These are phyloP conservation scores for Labroides dimidiatus DNA, from an alignment of 2,797 vertebrate species.

Conservation along the genomic window DNA sequence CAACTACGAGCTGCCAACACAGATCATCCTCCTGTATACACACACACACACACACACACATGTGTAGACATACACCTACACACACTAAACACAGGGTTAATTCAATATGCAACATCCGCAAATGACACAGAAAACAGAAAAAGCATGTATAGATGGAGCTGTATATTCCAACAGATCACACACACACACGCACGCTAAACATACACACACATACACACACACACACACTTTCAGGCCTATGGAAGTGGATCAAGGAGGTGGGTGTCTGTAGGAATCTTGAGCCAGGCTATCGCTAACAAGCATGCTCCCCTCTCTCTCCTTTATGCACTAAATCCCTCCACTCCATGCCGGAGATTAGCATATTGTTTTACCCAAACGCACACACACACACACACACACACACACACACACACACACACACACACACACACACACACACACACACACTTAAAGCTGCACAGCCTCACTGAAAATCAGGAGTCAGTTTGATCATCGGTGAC, in stretches of 20 bases:
- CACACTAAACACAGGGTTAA: conserved; percentile 27
- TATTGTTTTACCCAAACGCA: conserved; percentile 68
- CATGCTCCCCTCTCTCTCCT: conserved; percentile 77
- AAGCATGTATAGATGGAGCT: conserved; percentile 49
- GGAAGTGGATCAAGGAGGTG: conserved; percentile 83
- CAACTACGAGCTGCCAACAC: conserved; percentile 73
- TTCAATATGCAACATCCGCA: conserved; percentile 58
- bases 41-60: conserved; percentile 14
- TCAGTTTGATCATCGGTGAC: conserved; percentile 25
- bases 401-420: conserved; percentile 18
- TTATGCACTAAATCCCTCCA: conserved; percentile 80
- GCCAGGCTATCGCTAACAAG: conserved; percentile 84
- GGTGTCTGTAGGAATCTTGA: conserved; percentile 82
- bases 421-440: conserved; percentile 4
- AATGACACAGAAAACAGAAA: conserved; percentile 56
- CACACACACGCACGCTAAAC: conserved; percentile 12
- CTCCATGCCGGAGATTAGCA: conserved; percentile 80
- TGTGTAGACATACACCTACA: conserved; percentile 5
- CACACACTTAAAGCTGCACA: conserved; percentile 20
- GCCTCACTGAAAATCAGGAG: conserved; percentile 23
- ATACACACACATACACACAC: conserved; percentile 41
- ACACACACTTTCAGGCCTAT: conserved; percentile 63
- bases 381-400: conserved; percentile 7
- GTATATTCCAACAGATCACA: conserved; percentile 49
- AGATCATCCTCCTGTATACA: conserved; percentile 68